phyloP scores from a whole-genome alignment of 2,113 vertebrate genomes.

The Rhineura floridana region DNA sequence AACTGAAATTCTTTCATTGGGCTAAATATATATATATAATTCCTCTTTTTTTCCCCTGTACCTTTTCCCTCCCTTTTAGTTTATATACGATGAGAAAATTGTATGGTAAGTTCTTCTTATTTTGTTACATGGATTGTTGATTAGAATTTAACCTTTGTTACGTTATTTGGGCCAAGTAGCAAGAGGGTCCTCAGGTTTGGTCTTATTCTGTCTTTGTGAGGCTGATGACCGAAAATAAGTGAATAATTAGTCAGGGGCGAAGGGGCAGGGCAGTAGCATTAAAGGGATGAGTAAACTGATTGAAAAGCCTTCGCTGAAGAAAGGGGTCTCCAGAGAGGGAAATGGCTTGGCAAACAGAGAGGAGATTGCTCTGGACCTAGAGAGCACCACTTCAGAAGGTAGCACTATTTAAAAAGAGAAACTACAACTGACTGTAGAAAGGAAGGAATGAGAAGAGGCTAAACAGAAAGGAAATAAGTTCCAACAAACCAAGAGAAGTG shows the following conservation, averaged over 20 bases:
- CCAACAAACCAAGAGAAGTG: too few relatives aligned
- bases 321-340: background rate
- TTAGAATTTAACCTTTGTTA: background rate
- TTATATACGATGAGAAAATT: constrained; percentile 96
- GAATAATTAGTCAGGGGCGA: background rate
- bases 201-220: background rate
- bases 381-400: too few relatives aligned
- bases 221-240: background rate
- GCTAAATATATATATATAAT: constrained; percentile 23
- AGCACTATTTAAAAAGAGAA: background rate
- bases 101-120: constrained; percentile 86
- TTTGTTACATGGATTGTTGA: constrained; percentile 1
- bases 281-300: background rate
- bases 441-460: background rate
- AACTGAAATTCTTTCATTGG: background rate
- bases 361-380: background rate
- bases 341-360: background rate
- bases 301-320: background rate
- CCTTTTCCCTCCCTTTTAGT: constrained; percentile 79
- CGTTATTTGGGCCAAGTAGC: background rate
- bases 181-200: background rate
- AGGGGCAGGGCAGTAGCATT: background rate
- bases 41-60: background rate
- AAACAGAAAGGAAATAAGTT: background rate
- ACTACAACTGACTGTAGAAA: background rate